Conservation (phyloP, 2,113 vertebrate species). For the Cephalopholis sonnerati region DNA sequence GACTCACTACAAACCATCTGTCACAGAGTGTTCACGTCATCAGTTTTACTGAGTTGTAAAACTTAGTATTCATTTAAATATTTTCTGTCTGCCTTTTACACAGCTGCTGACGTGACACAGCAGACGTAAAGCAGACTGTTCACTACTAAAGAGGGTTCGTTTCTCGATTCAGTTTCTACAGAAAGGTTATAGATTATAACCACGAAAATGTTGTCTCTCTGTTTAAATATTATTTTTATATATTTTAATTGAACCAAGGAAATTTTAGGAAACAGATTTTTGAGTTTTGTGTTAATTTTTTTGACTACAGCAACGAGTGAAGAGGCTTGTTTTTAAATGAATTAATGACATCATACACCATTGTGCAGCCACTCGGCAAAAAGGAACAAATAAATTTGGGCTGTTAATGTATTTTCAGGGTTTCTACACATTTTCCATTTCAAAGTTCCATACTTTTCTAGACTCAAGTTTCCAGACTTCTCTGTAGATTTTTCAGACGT, state of each 20-base stretch:
- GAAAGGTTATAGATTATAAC: not conserved
- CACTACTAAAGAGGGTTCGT: not conserved
- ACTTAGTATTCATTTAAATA: not conserved
- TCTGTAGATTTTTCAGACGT: too few relatives aligned
- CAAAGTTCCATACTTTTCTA: too few relatives aligned
- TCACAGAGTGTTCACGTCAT: not conserved
- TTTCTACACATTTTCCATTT: too few relatives aligned
- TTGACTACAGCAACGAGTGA: conserved; percentile 19
- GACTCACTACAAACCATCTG: not conserved
- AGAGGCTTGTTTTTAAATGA: conserved; percentile 11
- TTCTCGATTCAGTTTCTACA: conserved; percentile 11
- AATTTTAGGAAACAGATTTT: conserved; percentile 34
- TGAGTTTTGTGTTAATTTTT: conserved; percentile 29
- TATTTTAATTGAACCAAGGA: conserved; percentile 51
- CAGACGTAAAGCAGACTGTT: not conserved
- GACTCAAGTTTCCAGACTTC: too few relatives aligned
- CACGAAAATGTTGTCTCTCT: not conserved
- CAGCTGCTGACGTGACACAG: not conserved
- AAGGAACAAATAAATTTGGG: not conserved
- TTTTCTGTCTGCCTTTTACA: not conserved
- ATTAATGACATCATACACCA: not conserved
- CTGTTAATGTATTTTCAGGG: not conserved
- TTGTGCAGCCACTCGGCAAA: conserved; percentile 1
- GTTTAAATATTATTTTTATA: conserved; percentile 48
- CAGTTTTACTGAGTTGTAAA: conserved; percentile 21